Evolutionary conservation across 2,888 invertebrate genomes (phyloP).

Genomic region (Eledone cirrhosa): DNA sequence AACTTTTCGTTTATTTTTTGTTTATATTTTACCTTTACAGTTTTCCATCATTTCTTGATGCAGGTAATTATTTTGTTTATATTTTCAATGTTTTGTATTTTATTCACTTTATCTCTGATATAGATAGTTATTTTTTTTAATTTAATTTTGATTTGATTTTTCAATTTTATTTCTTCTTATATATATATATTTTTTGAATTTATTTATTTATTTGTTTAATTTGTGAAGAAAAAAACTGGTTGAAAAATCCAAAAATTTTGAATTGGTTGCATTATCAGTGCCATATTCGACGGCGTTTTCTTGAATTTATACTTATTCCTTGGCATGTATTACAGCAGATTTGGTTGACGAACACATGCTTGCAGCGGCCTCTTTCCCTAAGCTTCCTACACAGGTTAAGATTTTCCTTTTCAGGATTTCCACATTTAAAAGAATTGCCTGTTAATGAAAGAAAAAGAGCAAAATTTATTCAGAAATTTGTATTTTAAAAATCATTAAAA

Average conservation of each 20-base stretch:
- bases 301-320: slow-evolving; percentile 17
- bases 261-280: not conserved
- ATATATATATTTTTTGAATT: not conserved
- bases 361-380: slow-evolving; percentile 55
- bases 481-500: no score
- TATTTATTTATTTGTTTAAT: not conserved
- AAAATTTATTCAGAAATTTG: not conserved
- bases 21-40: no score
- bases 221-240: not conserved
- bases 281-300: not conserved
- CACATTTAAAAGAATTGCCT: slow-evolving; percentile 50
- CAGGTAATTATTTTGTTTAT: no score
- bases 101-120: not conserved
- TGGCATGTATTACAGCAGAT: slow-evolving; percentile 62
- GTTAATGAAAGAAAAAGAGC: slow-evolving; percentile 38
- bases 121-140: not conserved
- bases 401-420: slow-evolving; percentile 25
- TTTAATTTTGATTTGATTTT: not conserved
- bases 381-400: slow-evolving; percentile 51
- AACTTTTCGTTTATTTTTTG: no score
- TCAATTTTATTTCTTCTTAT: no score
- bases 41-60: no score
- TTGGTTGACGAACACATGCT: slow-evolving; percentile 55
- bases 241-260: no score
- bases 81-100: no score